phyloP scores from a whole-genome alignment of 1,140 invertebrate species.

The Drosophila sproati region DNA sequence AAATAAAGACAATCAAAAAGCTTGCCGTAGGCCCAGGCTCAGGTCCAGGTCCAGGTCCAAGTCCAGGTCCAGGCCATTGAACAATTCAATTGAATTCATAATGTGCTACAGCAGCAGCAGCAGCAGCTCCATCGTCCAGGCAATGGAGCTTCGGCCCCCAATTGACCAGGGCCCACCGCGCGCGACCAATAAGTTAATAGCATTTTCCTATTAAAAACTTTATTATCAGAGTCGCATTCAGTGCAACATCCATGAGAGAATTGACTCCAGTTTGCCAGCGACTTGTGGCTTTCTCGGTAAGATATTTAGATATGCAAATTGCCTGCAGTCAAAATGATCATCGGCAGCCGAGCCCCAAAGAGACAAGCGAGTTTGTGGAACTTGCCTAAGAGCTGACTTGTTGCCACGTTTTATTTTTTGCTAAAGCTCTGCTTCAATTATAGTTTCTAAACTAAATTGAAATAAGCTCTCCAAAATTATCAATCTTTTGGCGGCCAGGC shows the following conservation, averaged over 20 bases:
- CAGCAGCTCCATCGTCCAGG: constrained; percentile 26
- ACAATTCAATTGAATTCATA: constrained; percentile 79
- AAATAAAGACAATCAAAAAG: constrained; percentile 50
- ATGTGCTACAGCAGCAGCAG: constrained; percentile 31
- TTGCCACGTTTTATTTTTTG: not conserved
- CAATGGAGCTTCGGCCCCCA: constrained; percentile 10
- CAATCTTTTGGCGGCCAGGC: no score
- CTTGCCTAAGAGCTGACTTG: not conserved
- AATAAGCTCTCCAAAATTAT: no score
- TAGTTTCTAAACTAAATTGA: not conserved
- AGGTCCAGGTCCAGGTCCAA: not conserved
- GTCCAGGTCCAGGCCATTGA: constrained; percentile 40
- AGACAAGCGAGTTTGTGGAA: not conserved
- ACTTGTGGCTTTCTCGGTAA: constrained; percentile 50
- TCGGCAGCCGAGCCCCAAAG: not conserved
- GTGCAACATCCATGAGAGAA: constrained; percentile 7
- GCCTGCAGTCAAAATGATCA: constrained; percentile 8
- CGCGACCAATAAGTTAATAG: constrained; percentile 77
- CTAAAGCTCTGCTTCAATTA: not conserved
- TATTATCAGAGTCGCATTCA: constrained; percentile 64
- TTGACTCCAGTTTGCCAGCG: constrained; percentile 2
- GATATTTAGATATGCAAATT: constrained; percentile 75
- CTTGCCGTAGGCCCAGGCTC: constrained; percentile 17
- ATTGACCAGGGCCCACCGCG: constrained; percentile 42
- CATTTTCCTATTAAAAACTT: constrained; percentile 81